Evolutionary conservation across 2,797 vertebrate genomes (phyloP).

Genomic region (Pseudochirops cupreus): DNA sequence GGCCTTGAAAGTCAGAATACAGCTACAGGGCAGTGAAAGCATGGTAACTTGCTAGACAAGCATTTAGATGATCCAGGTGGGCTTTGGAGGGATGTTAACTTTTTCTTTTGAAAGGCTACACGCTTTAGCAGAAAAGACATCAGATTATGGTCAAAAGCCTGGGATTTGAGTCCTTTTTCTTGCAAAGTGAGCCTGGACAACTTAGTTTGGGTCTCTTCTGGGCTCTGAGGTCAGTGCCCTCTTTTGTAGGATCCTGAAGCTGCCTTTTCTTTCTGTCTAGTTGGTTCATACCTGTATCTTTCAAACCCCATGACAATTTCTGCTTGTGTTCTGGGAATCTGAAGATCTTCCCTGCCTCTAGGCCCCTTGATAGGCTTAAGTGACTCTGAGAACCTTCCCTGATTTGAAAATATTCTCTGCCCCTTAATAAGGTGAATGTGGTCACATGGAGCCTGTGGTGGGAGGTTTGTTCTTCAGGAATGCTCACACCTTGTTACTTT

Average conservation of each 20-base stretch:
- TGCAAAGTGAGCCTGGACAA: background rate
- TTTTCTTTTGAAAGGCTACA: background rate
- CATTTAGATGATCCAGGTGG: background rate
- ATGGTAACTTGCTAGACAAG: background rate
- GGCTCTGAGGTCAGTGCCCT: background rate
- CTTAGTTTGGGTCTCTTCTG: background rate
- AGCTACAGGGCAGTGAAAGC: background rate
- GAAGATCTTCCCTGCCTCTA: too few relatives aligned
- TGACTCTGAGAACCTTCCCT: too few relatives aligned
- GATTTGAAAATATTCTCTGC: too few relatives aligned
- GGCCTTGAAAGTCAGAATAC: constrained; percentile 40
- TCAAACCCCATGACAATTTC: background rate
- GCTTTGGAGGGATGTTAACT: background rate
- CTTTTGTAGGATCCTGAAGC: background rate
- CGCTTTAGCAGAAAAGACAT: background rate
- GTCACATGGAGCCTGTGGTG: too few relatives aligned
- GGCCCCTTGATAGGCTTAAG: too few relatives aligned
- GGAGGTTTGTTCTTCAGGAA: too few relatives aligned
- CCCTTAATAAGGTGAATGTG: too few relatives aligned
- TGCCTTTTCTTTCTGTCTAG: background rate
- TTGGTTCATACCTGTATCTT: background rate
- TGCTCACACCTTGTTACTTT: too few relatives aligned
- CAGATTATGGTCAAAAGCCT: background rate
- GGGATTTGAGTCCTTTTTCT: background rate
- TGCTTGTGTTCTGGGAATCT: background rate